phyloP scores from a whole-genome alignment of 2,888 invertebrate species.

The Dolichomitus sp. region DNA sequence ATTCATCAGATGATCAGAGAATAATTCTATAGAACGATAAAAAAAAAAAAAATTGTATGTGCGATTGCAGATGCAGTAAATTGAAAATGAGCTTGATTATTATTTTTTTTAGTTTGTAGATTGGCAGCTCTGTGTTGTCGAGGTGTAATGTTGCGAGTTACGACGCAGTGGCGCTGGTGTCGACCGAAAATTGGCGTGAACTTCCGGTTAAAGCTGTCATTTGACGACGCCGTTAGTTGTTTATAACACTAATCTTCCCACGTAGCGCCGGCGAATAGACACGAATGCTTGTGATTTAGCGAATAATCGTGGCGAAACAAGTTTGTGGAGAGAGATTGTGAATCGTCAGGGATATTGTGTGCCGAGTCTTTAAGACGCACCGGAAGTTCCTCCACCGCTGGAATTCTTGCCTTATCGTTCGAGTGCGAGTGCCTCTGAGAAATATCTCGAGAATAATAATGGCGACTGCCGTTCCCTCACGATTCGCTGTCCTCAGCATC shows the following conservation, averaged over 20 bases:
- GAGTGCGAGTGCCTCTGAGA: constrained; percentile 19
- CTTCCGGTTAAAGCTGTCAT: constrained; percentile 76
- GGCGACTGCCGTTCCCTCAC: constrained; percentile 90
- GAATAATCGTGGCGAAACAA: not conserved
- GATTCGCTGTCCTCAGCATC: constrained; percentile 92
- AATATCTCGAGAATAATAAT: constrained; percentile 81
- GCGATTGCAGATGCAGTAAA: not conserved
- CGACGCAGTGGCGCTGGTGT: constrained; percentile 69
- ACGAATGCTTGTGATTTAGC: not conserved
- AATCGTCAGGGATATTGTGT: constrained; percentile 31
- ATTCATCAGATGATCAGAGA: not conserved
- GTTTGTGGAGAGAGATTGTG: not conserved
- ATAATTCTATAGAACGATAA: not conserved
- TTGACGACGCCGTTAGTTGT: constrained; percentile 72
- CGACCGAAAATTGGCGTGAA: constrained; percentile 67
- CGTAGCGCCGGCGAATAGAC: not conserved
- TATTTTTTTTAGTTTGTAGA: constrained; percentile 31
- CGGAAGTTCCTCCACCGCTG: constrained; percentile 48
- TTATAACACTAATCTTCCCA: constrained; percentile 35
- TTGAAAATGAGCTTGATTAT: constrained; percentile 18
- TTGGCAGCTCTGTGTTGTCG: constrained; percentile 75
- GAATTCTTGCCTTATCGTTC: constrained; percentile 17
- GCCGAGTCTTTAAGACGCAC: constrained; percentile 31
- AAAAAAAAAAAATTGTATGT: not conserved
- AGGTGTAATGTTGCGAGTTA: constrained; percentile 64